Evolutionary conservation across 2,797 vertebrate genomes (phyloP), one percentile per base, ranked within the genome.

Genomic region (Malurus leucopterus): DNA sequence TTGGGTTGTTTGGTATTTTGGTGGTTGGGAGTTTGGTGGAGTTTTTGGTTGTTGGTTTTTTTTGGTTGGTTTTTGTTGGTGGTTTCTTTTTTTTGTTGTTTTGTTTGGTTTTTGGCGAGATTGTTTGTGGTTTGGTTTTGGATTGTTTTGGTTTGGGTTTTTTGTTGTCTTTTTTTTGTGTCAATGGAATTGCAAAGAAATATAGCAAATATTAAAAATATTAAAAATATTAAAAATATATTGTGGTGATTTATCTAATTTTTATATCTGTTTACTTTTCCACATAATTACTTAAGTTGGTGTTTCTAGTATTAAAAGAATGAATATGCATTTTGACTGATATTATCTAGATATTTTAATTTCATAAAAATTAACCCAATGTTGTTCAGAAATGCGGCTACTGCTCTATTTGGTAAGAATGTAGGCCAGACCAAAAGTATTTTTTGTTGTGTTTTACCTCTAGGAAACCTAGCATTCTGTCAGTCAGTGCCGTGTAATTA

Each of bases 1-100:
- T 46, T 7, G 2, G 11, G 3, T 0, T 16, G 19, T 50, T 57
- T 68, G 19, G 3, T 22, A 1, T 26, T 36, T 61, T 44, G 16
- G 2, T 59, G 11, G 10, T 20, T 68, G 15, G 24, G 7, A 16
- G 20, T 49, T 49, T 44, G 18, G 7, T 32, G 32, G 9, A 1
- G 13, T 49, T 30, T 20, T n/a, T 19, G 20, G 2, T 11, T 18
- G 2, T 16, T 16, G 6, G n/a, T 16, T 55, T 23, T 6, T 38
- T 49, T 65, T 57, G 43, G 20, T 21, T 18, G 16, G 7, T 30
- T 15, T 16, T 23, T 43, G 29, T 23, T 43, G n/a, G 13, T 13
- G 40, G 40, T 49, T 3, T 2, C 2, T 65, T 27, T 46, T 20
- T 21, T 27, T 32, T 2, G 16, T n/a, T 49, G 32, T 15, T 20